Conservation (phyloP, 2,797 vertebrate genomes). For the Trematomus bernacchii region DNA sequence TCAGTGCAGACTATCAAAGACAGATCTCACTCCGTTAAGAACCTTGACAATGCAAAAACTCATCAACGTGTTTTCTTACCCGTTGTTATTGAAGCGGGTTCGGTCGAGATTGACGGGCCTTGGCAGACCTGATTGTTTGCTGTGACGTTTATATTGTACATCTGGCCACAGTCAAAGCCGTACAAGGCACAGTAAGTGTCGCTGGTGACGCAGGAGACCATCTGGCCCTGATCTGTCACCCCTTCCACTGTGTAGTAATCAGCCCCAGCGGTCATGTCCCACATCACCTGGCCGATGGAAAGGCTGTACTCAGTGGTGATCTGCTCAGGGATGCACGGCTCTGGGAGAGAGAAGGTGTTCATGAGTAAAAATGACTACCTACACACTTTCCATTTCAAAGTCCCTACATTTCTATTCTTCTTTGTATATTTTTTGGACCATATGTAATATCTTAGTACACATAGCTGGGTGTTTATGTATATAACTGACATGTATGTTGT, state of each 20-base stretch:
- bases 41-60: not conserved
- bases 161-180: constrained; percentile 77
- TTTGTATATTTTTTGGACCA: too few relatives aligned
- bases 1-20: not conserved
- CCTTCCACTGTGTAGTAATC: constrained; percentile 70
- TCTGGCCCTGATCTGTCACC: constrained; percentile 70
- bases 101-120: constrained; percentile 48
- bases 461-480: too few relatives aligned
- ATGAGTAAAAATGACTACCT: not conserved
- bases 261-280: constrained; percentile 77
- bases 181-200: constrained; percentile 78
- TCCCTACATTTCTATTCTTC: too few relatives aligned
- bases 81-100: constrained; percentile 60
- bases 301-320: constrained; percentile 69
- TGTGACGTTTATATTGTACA: constrained; percentile 77
- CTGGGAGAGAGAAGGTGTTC: constrained; percentile 56
- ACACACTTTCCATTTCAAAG: too few relatives aligned
- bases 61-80: constrained; percentile 66
- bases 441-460: too few relatives aligned
- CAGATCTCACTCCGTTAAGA: not conserved
- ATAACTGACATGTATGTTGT: too few relatives aligned
- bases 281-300: constrained; percentile 75
- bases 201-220: constrained; percentile 62
- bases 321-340: constrained; percentile 76
- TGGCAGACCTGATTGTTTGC: constrained; percentile 76